These are phyloP conservation scores for Intellagama lesueurii DNA, from an alignment of 2,797 vertebrate species.

Conservation along the genomic window DNA sequence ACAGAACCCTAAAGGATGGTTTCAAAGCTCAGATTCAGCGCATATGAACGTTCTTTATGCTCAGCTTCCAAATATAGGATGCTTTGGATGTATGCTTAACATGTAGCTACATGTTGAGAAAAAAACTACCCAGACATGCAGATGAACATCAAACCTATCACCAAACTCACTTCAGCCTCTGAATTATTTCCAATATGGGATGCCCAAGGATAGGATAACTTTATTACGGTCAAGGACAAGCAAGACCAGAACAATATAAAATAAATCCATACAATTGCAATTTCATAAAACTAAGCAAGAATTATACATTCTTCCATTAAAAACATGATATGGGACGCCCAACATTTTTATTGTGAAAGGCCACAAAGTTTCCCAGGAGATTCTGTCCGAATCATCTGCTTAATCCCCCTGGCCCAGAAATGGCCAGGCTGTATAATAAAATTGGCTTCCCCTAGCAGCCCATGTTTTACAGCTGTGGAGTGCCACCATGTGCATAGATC, in stretches of 20 bases:
- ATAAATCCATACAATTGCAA: no score
- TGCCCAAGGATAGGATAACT: neutral
- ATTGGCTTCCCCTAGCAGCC: neutral
- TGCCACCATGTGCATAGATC: neutral
- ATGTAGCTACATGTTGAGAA: neutral
- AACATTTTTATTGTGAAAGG: neutral
- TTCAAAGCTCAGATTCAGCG: constrained; percentile 1
- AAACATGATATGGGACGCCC: no score
- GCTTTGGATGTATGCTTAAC: neutral
- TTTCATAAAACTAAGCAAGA: no score
- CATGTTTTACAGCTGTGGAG: neutral
- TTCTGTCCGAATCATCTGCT: neutral
- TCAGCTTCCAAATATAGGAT: neutral
- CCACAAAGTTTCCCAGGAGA: neutral
- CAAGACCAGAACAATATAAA: no score
- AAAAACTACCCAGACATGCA: neutral
- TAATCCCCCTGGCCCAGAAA: neutral
- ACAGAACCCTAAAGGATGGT: constrained; percentile 21
- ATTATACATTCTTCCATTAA: no score
- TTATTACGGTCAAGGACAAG: no score
- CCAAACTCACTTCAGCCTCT: neutral
- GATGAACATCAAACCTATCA: neutral
- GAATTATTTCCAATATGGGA: neutral
- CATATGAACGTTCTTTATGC: constrained; percentile 14
- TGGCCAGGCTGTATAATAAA: neutral